A percentile compares a stretch with the other conserved stretches of the same genome.
Evolutionary conservation across 2,888 invertebrate genomes (phyloP).

Genomic region (Eudemis profundana): DNA sequence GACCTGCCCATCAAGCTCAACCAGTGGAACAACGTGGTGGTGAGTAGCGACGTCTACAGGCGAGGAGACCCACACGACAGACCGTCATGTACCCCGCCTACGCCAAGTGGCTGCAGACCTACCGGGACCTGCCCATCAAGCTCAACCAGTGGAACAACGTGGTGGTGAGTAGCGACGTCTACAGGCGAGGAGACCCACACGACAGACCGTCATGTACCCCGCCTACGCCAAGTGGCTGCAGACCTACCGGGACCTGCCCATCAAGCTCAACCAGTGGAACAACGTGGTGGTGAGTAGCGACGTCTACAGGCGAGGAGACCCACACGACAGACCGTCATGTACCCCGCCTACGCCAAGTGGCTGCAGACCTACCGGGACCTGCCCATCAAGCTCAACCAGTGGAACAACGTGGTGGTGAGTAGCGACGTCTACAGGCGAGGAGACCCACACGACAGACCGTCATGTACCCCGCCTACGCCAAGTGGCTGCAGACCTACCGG

Average conservation of each 20-base stretch:
- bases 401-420: conserved; percentile 99
- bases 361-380: conserved; percentile 98
- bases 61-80: no score
- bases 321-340: conserved; percentile 90
- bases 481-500: conserved; percentile 98
- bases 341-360: conserved; percentile 99
- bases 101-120: conserved; percentile 99
- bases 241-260: conserved; percentile 97
- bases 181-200: no score
- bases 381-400: conserved; percentile 98
- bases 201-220: conserved; percentile 95
- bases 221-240: conserved; percentile 99
- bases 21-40: conserved; percentile 99
- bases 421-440: no score
- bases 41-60: conserved; percentile 82
- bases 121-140: conserved; percentile 97
- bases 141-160: conserved; percentile 99
- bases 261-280: conserved; percentile 99
- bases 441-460: conserved; percentile 85
- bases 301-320: no score
- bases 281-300: conserved; percentile 95
- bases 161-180: conserved; percentile 89
- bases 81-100: conserved; percentile 99
- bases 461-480: conserved; percentile 99
- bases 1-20: conserved; percentile 98